These are phyloP conservation scores for Euspilapteryx auroguttella DNA, from an alignment of 2,888 invertebrate genomes.

Conservation along the genomic window DNA sequence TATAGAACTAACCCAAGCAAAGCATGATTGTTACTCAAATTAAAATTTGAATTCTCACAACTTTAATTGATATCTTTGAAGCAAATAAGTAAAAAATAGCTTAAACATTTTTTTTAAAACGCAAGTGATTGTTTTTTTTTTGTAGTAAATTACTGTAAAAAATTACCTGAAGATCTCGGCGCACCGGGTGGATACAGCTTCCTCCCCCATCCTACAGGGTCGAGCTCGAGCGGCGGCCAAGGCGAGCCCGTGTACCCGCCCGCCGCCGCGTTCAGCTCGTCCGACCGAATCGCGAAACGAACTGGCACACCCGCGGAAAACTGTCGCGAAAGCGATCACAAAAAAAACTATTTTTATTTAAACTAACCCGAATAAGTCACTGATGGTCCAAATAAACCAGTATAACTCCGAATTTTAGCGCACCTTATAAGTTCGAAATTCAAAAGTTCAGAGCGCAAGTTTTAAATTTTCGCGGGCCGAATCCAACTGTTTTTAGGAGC, in stretches of 20 bases:
- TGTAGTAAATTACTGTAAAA: constrained; percentile 1
- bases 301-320: constrained; percentile 29
- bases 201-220: constrained; percentile 79
- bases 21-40: too few relatives aligned
- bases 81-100: neutral
- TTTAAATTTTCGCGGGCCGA: too few relatives aligned
- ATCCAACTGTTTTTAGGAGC: too few relatives aligned
- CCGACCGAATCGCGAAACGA: constrained; percentile 71
- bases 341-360: too few relatives aligned
- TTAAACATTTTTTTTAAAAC: neutral
- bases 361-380: too few relatives aligned
- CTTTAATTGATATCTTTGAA: too few relatives aligned
- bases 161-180: constrained; percentile 62
- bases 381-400: too few relatives aligned
- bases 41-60: too few relatives aligned
- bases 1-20: too few relatives aligned
- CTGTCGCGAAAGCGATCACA: constrained; percentile 36
- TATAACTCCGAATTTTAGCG: too few relatives aligned
- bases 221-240: constrained; percentile 77
- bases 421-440: too few relatives aligned
- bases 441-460: too few relatives aligned
- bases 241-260: constrained; percentile 79
- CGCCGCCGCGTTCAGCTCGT: constrained; percentile 72
- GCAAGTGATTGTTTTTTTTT: neutral
- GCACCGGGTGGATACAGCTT: constrained; percentile 77